These are phyloP conservation scores for Cyprinodon tularosa DNA, from an alignment of 2,113 vertebrate genomes.

Conservation along the genomic window DNA sequence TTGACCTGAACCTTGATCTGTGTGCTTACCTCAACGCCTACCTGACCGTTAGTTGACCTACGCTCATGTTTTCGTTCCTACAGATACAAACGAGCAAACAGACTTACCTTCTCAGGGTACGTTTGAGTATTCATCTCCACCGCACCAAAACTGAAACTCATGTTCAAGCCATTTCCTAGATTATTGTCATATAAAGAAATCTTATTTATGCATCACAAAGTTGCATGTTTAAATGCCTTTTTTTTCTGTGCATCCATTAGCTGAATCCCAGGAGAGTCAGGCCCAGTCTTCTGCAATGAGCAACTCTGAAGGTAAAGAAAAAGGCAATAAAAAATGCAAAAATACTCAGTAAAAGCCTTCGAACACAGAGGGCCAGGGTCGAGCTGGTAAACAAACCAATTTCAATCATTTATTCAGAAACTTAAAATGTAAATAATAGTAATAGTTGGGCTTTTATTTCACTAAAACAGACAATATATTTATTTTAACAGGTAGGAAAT, in stretches of 20 bases:
- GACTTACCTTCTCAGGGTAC: conserved; percentile 10
- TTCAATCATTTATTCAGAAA: no score
- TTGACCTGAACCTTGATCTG: neutral
- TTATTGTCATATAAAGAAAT: neutral
- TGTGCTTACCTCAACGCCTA: neutral
- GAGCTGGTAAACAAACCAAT: no score
- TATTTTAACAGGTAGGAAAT: no score
- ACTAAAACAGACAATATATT: no score
- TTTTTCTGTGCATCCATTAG: neutral
- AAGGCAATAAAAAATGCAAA: neutral
- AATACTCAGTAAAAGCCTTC: neutral
- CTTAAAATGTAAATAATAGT: no score
- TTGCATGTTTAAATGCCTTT: neutral
- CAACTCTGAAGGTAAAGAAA: neutral
- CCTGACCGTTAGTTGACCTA: neutral
- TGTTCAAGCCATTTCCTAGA: neutral
- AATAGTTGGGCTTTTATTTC: no score
- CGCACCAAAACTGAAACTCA: no score
- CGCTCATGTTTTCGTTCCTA: neutral
- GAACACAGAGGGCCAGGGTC: no score
- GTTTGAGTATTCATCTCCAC: neutral
- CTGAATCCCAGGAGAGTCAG: neutral
- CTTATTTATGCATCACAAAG: neutral
- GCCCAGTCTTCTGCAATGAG: neutral
- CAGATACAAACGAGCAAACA: neutral